phyloP scores from a whole-genome alignment of 2,113 vertebrate species.

The Atlantisia rogersi region DNA sequence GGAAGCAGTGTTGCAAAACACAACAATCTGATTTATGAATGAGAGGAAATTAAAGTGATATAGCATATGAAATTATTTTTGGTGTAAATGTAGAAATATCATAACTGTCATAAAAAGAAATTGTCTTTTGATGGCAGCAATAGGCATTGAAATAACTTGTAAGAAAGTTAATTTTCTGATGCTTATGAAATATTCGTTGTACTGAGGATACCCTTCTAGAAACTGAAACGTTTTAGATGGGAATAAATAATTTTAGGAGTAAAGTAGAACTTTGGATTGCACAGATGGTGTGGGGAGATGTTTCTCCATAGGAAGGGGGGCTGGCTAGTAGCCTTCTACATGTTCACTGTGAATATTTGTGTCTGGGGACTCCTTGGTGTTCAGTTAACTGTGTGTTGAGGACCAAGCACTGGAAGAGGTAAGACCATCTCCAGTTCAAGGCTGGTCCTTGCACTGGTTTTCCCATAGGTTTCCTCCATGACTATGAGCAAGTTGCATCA shows the following conservation, averaged over 20 bases:
- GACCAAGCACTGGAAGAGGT: accelerated
- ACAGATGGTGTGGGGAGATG: not conserved
- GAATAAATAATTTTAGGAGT: not conserved
- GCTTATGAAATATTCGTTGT: conserved; percentile 31
- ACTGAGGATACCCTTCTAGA: not conserved
- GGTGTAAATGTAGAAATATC: conserved; percentile 37
- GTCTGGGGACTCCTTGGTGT: accelerated
- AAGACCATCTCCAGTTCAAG: accelerated
- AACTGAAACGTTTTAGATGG: no score
- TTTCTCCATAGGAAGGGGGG: not conserved
- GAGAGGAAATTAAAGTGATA: conserved; percentile 40
- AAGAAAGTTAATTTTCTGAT: conserved; percentile 57
- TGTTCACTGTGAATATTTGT: not conserved
- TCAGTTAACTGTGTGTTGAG: accelerated
- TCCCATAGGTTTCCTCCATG: not conserved
- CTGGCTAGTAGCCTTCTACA: accelerated
- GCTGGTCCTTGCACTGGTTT: accelerated
- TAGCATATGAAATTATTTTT: not conserved
- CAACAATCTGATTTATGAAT: conserved; percentile 31
- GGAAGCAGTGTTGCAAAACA: not conserved
- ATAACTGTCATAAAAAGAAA: conserved; percentile 49
- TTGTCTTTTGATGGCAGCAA: conserved; percentile 62
- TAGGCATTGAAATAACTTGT: conserved; percentile 39
- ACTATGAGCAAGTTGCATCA: no score
- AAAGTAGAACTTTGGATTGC: accelerated